Base-by-base conservation (phyloP, 64 coral and sea anemone genomes). In the Pocillopora damicornis region DNA sequence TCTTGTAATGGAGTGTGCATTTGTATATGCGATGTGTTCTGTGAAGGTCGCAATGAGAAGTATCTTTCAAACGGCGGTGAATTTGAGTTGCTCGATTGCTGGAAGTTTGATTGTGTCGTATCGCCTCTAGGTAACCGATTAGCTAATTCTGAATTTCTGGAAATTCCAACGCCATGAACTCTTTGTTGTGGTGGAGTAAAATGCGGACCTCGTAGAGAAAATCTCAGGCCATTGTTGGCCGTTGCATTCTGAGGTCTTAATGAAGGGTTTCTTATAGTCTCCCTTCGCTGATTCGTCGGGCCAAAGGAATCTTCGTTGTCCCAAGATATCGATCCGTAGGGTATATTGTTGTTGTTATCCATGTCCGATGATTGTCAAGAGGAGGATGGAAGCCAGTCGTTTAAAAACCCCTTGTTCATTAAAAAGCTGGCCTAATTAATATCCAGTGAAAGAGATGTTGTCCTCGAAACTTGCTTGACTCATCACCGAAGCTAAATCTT, bases 281-380 rank as follows among this genome's bases (percentile, higher is more conserved):
- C 81, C 35, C 92, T 81, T 81, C 64, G 92, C 35, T 66, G 87
- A 63, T 74, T 90, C 66, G 77, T 59, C 45, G 63, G 63, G 66
- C 76, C 58, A 59, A 89, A 86, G 8, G 83, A 81, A 35, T 76
- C 88, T 59, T 90, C 93, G 80, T 88, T 93, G 15, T 88, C 76
- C 84, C 87, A 92, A 17, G 75, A 78, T 82, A 96, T 90, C 30
- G 94, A 77, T 23, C 94, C 94, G 25, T 96, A 93, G 1, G 94
- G 94, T 61, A 96, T 89, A 16, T 78, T 96, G 78, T 96, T 96
- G 26, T 96, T 96, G 59, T 96, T 96, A 38, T 96, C 94, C 88
- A 96, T 90, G 10, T 35, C 75, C 76, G 83, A 57, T 65, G 60
- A 76, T 59, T 77, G 64, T 88, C 35, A 94, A 67, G 34, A 23